Evolutionary conservation across 1,140 invertebrate genomes (phyloP), one percentile per base, ranked within the genome.

Genomic region (Zaprionus ghesquierei): DNA sequence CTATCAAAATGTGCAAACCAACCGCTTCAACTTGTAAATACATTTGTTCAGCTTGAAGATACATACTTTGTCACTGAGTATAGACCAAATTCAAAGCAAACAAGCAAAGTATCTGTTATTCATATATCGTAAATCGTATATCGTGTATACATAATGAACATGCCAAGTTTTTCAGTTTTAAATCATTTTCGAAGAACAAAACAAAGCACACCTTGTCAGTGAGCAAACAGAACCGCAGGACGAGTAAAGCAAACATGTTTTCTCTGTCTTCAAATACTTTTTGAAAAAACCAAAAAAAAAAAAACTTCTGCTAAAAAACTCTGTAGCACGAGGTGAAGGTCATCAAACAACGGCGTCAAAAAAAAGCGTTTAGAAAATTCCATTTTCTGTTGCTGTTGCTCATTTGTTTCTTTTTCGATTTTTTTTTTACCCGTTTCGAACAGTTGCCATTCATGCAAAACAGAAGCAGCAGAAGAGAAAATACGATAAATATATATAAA

Each of bases 251-350:
- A 18, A 66, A 46, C 69, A 72, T 65, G 23, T 63, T 70, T 63
- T 70, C 29, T 59, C 44, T 25, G 31, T 15, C 64, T 61, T 31
- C 29, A 62, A 35, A 61, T 38, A 56, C 56, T 51, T 44, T 25
- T 53, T 22, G 13, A 22, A 69, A 68, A 51, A n/a, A 56, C 55
- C 22, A 29, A 46, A 5, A 1, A 44, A n/a, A 22, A 15, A 22
- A 61, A 18, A 60, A 25, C 10, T 10, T 4, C 10, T 12, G 22
- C 62, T 1, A 44, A 31, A 44, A 71, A 41, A 53, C 54, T 54
- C 33, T 68, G 53, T 53, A 58, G 61, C 59, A 66, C 53, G 62
- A 69, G 77, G 68, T 79, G 73, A 79, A 79, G 77, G 77, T 72
- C 73, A 50, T 50, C 77, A 79, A 76, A 76, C 77, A 79, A 38